Conservation (phyloP, 2,797 vertebrate species). For the Melanotaenia parkinsoni region DNA sequence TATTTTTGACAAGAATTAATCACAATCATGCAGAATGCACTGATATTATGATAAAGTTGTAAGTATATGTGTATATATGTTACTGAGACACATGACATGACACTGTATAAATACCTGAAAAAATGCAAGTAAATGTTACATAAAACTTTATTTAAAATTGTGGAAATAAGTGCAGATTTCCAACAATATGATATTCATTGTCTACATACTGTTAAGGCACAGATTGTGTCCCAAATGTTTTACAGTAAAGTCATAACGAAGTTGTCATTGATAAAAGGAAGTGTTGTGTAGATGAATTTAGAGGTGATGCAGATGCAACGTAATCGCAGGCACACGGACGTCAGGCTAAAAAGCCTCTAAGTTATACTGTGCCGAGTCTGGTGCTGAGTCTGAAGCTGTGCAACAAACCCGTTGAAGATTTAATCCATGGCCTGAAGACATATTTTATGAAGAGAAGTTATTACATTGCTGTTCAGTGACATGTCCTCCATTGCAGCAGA, state of each 20-base stretch:
- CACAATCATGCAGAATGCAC: neutral
- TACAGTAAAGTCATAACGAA: constrained; percentile 7
- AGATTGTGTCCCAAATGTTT: neutral
- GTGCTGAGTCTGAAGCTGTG: constrained; percentile 42
- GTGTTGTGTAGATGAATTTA: constrained; percentile 16
- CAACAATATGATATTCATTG: constrained; percentile 2
- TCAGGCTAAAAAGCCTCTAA: constrained; percentile 40
- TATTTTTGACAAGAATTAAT: neutral
- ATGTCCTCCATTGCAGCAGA: constrained; percentile 43
- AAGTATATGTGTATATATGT: neutral
- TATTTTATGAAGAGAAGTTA: constrained; percentile 68
- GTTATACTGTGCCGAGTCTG: constrained; percentile 27
- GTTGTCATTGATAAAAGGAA: constrained; percentile 7
- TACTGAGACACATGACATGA: neutral
- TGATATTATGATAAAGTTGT: neutral
- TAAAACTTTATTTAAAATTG: too few species aligned
- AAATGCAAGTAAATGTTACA: neutral
- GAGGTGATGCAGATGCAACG: constrained; percentile 18
- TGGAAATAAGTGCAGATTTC: too few species aligned
- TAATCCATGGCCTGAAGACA: constrained; percentile 45
- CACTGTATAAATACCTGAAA: neutral
- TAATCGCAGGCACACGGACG: constrained; percentile 34
- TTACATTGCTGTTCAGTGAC: constrained; percentile 53
- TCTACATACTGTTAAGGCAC: constrained; percentile 1
- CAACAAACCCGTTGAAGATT: constrained; percentile 49